Conservation (phyloP, 2,113 vertebrate species). For the Chascanopsetta lugubris region DNA sequence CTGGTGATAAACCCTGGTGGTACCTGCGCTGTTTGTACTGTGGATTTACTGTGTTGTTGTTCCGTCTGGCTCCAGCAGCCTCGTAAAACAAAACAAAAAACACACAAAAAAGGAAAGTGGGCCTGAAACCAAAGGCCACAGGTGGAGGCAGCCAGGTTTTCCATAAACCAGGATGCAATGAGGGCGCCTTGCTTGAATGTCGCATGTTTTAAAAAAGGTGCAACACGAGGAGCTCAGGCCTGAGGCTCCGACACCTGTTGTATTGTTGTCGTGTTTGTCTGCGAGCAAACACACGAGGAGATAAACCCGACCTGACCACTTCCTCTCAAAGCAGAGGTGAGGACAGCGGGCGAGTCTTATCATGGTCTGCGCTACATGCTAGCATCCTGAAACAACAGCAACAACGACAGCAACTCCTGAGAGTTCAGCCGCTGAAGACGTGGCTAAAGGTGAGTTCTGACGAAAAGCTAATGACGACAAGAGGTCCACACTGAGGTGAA, state of each 20-base stretch:
- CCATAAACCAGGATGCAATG: too few relatives aligned
- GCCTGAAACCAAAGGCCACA: background rate
- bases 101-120: background rate
- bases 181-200: too few relatives aligned
- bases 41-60: background rate
- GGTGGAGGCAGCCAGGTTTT: too few relatives aligned
- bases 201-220: too few relatives aligned
- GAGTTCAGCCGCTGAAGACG: background rate
- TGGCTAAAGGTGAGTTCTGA: background rate
- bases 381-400: background rate
- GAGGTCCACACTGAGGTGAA: background rate
- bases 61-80: background rate
- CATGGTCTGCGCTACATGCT: background rate
- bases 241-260: background rate
- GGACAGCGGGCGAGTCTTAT: background rate
- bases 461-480: background rate
- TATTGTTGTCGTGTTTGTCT: background rate
- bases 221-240: background rate
- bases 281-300: background rate
- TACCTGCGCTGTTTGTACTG: background rate
- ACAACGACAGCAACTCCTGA: background rate
- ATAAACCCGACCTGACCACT: too few relatives aligned
- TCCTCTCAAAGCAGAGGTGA: background rate
- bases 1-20: background rate
- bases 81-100: too few relatives aligned